phyloP scores from a whole-genome alignment of 1,140 invertebrate species.

The Schlechtendalia chinensis region DNA sequence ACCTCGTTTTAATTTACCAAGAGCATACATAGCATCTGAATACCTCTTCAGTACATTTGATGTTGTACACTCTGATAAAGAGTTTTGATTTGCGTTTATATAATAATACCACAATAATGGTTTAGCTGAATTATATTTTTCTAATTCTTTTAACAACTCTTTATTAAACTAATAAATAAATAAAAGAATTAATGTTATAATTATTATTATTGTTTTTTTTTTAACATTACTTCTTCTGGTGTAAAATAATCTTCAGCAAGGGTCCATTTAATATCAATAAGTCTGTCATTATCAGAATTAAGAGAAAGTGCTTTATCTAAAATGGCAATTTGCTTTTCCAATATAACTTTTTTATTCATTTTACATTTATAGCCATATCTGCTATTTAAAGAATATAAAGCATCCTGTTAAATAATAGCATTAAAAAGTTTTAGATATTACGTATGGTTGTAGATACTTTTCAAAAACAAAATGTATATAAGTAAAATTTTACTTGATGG shows the following conservation, averaged over 20 bases:
- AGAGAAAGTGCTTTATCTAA: conserved; percentile 61
- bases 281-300: conserved; percentile 58
- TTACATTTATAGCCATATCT: conserved; percentile 57
- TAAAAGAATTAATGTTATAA: neutral
- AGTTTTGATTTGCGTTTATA: conserved; percentile 51
- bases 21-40: conserved; percentile 45
- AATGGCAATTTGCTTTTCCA: conserved; percentile 62
- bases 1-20: conserved; percentile 30
- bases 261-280: conserved; percentile 59
- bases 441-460: neutral
- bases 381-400: conserved; percentile 56
- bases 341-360: conserved; percentile 56
- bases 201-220: neutral
- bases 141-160: conserved; percentile 35
- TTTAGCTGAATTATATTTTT: conserved; percentile 53
- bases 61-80: conserved; percentile 36
- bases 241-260: conserved; percentile 60
- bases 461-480: conserved; percentile 49
- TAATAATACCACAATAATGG: conserved; percentile 57
- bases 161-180: conserved; percentile 22
- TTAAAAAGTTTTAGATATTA: neutral
- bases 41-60: conserved; percentile 42
- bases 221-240: conserved; percentile 56
- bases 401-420: conserved; percentile 52
- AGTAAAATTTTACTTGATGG: conserved; percentile 59